These are phyloP conservation scores for Penaeus indicus DNA, from an alignment of 1,140 invertebrate species.

Conservation along the genomic window DNA sequence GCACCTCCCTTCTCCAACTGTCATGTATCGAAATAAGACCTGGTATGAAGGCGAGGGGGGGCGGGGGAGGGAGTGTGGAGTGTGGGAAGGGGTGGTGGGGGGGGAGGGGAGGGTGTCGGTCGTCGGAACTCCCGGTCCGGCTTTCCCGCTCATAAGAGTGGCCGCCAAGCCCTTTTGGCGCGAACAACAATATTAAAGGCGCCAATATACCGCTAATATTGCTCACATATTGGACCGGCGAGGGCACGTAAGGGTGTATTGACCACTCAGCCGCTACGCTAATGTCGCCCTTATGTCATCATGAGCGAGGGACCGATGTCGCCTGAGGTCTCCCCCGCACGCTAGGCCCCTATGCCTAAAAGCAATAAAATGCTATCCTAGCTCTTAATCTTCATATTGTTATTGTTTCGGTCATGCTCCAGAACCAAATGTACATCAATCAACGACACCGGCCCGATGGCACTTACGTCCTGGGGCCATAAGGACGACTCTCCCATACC, in stretches of 20 bases:
- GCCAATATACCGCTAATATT: conserved; percentile 64
- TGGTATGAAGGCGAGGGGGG: neutral
- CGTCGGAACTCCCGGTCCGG: no score
- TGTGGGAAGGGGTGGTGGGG: conserved; percentile 8
- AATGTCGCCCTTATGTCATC: neutral
- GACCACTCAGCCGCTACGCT: neutral
- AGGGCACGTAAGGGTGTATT: conserved; percentile 36
- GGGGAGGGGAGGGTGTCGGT: no score
- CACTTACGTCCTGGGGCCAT: conserved; percentile 21
- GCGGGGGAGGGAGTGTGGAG: neutral
- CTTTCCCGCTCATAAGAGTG: conserved; percentile 54
- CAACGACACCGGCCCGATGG: conserved; percentile 43
- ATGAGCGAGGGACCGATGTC: conserved; percentile 12
- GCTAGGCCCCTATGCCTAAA: conserved; percentile 45
- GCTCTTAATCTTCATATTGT: conserved; percentile 64
- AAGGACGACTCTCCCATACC: conserved; percentile 31
- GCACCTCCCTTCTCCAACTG: neutral
- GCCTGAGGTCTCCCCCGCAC: neutral
- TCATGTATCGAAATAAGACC: neutral
- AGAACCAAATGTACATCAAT: conserved; percentile 53
- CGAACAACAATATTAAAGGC: conserved; percentile 64
- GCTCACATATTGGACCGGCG: conserved; percentile 57
- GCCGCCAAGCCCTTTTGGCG: conserved; percentile 53
- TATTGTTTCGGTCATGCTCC: conserved; percentile 63
- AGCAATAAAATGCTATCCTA: conserved; percentile 63